phyloP scores from a whole-genome alignment of 1,140 invertebrate genomes.

The Bombus polaris region DNA sequence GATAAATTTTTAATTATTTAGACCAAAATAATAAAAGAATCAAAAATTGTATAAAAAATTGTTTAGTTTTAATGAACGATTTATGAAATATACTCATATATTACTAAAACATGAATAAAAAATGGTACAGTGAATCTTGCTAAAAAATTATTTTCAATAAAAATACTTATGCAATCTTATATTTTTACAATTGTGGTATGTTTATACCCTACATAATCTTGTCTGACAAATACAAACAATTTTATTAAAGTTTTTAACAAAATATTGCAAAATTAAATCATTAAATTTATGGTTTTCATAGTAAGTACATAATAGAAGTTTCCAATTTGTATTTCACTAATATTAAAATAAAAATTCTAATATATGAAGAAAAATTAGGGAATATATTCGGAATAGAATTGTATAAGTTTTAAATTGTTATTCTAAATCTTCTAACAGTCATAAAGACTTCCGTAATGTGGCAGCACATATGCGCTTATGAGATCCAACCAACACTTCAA shows the following conservation, averaged over 20 bases:
- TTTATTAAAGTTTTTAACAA: not conserved
- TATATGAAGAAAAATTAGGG: not conserved
- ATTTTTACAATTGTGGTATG: not conserved
- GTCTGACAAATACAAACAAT: not conserved
- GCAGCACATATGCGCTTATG: not conserved
- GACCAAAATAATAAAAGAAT: not conserved
- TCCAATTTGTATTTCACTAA: not conserved
- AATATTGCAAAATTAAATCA: not conserved
- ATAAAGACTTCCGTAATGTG: not conserved
- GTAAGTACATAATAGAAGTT: not conserved
- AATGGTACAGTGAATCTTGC: not conserved
- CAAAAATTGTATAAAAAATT: not conserved
- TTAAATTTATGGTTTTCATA: not conserved
- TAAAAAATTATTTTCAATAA: not conserved
- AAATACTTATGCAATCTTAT: not conserved
- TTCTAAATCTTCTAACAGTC: no score
- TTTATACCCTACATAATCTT: not conserved
- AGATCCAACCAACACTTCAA: constrained; percentile 38
- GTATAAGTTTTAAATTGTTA: not conserved
- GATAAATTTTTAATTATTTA: not conserved
- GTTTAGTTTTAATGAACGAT: not conserved
- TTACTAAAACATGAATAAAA: not conserved
- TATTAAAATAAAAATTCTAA: not conserved
- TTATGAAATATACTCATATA: not conserved
- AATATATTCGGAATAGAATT: not conserved